Evolutionary conservation across 2,797 vertebrate species (phyloP), one percentile per base, ranked within the genome.

Genomic region (Melanotaenia pygmaea): DNA sequence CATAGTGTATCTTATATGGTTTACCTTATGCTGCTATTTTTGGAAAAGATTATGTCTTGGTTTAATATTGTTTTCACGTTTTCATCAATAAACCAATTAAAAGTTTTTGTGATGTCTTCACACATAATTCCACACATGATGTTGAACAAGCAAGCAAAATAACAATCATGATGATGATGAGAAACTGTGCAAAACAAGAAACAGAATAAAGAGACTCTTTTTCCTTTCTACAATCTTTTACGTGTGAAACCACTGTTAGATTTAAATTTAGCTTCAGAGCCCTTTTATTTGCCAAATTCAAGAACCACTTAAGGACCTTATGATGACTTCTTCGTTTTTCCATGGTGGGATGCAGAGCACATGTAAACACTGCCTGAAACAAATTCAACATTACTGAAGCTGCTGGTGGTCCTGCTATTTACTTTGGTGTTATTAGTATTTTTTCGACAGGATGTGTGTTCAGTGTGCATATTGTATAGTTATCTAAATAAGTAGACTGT

Each of bases 381-480:
- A 78, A 76, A 82, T 82, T 72, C 64, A 70, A 68, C 76, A 64
- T 20, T 79, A 74, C 72, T 66, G 81, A 85, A 83, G 70, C 81
- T 80, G 83, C 86, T 86, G 85, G 89, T 90, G 91, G 92, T 89
- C 84, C 63, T n/a, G 20, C 61, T 88, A 79, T 90, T 90, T 88
- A 87, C 79, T 77, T 64, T 40, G 51, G 28, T 65, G 34, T 72
- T 81, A 74, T 64, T 67, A 28, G 45, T 64, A 65, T 75, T 69
- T 73, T 12, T 67, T 70, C 68, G 73, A 54, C 63, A 22, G 69
- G 58, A 70, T 65, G 60, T 37, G 38, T 64, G 83, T 20, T 86
- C 73, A n/a, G 72, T 8, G 59, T 69, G 65, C 63, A 50, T 56
- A 57, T 56, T 56, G 59, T 57, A 59, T 34, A 62, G 51, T 43